Percentiles rank a stretch among this genome's conserved stretches.
Conservation (phyloP, 1,140 invertebrate genomes). For the Cyclina sinensis region DNA sequence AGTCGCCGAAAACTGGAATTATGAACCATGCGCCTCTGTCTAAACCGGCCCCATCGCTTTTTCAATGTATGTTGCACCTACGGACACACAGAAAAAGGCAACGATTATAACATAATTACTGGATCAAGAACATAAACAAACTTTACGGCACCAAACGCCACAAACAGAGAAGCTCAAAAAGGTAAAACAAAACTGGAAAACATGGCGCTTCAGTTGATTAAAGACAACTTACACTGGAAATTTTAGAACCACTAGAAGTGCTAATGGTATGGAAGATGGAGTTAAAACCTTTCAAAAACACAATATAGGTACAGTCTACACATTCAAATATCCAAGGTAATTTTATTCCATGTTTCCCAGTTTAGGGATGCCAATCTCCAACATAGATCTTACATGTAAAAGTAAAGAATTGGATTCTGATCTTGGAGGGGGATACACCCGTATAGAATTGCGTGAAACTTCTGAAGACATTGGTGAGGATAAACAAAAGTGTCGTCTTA, state of each 20-base stretch:
- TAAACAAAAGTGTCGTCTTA: constrained; percentile 69
- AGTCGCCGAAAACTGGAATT: constrained; percentile 77
- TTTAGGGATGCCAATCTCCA: no score
- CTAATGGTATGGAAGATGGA: no score
- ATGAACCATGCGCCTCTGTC: constrained; percentile 76
- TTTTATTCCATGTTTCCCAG: no score
- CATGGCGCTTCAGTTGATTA: no score
- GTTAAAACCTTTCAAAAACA: no score
- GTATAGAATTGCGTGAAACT: constrained; percentile 65
- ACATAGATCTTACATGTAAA: background rate
- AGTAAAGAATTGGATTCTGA: constrained; percentile 33
- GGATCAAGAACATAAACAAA: background rate
- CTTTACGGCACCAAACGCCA: background rate
- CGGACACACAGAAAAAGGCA: constrained; percentile 39
- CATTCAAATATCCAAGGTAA: no score
- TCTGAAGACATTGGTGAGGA: constrained; percentile 57
- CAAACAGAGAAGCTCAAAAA: no score
- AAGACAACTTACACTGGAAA: no score
- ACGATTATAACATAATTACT: background rate
- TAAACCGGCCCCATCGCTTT: constrained; percentile 78
- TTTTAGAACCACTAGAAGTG: no score
- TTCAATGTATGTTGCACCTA: constrained; percentile 79
- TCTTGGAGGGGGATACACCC: constrained; percentile 59
- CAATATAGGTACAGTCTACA: no score
- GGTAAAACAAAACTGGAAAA: no score